Percentiles rank a stretch among this genome's conserved stretches.
Evolutionary conservation across 2,888 invertebrate species (phyloP).

Genomic region (Leucoptera coffeella): DNA sequence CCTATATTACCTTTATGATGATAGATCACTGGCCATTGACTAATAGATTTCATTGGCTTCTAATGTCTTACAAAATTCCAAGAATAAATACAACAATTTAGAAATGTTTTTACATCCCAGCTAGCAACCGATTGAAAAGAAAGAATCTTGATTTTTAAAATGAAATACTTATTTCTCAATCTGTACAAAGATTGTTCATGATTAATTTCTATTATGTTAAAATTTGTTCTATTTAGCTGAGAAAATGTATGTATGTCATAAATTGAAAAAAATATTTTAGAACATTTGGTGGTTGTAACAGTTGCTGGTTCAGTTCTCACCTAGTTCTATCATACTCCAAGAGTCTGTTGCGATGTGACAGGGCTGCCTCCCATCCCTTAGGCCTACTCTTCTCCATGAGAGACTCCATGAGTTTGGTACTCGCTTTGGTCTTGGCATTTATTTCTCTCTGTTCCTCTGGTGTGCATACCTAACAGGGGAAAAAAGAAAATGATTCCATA

Average conservation of each 20-base stretch:
- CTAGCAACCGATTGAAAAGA: too few species aligned
- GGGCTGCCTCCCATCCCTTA: conserved; percentile 62
- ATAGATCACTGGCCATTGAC: too few species aligned
- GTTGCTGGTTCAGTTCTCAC: conserved; percentile 22
- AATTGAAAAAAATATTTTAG: neutral
- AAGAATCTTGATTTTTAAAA: too few species aligned
- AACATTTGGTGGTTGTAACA: neutral
- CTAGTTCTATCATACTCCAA: conserved; percentile 80
- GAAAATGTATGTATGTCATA: neutral
- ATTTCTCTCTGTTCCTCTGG: conserved; percentile 64
- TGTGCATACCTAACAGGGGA: conserved; percentile 61
- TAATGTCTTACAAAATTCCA: too few species aligned
- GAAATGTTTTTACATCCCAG: too few species aligned
- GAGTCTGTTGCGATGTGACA: conserved; percentile 72
- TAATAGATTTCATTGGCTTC: too few species aligned
- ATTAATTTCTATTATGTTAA: too few species aligned
- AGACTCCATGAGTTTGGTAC: conserved; percentile 58
- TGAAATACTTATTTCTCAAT: too few species aligned
- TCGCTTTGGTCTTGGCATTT: conserved; percentile 60
- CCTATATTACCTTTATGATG: too few species aligned
- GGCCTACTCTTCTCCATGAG: conserved; percentile 57
- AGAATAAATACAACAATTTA: too few species aligned
- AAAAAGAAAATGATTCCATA: conserved; percentile 1
- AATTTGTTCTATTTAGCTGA: too few species aligned
- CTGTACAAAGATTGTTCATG: too few species aligned